Base-by-base conservation (phyloP, 2,797 vertebrate species). In the Parauchenoglanis punctatus region DNA sequence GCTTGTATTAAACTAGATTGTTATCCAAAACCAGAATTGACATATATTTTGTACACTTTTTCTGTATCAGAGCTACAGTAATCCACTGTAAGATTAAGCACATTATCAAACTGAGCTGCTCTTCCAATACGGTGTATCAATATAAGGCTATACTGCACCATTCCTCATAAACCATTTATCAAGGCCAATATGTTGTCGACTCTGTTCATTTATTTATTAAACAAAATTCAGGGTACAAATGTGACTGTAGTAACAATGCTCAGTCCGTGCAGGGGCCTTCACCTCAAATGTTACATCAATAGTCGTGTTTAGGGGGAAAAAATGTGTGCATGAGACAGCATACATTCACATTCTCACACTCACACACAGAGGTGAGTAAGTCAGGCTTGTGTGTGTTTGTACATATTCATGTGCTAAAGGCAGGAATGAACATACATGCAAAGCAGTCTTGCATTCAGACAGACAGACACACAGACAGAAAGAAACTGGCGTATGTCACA, bases 321-420 rank as follows among this genome's bases (percentile, higher is more conserved):
- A 8, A 67, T 54, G 58, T 68, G 65, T 35, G 70, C 70, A 82
- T 72, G 46, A 61, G 23, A 59, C 58, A 63, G 81, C 65, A 65
- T n/a, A 65, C 40, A 23, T 20, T 44, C 68, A 72, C 70, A 23
- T 18, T 10, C 35, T 18, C 35, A 70, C 31, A 20, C 31, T 8
- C 67, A 70, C 67, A 40, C 44, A n/a, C 73, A 85, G 80, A 85
- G 85, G 87, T 87, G 85, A 86, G 59, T 85, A 90, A 87, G 80
- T 81, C 83, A 70, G 83, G 61, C 59, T 23, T 73, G 70, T 63
- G 86, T 73, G 77, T 91, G 87, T 84, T 73, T 85, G 40, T 89
- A 85, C 88, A 92, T 92, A 88, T 89, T 89, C 46, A 92, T 86
- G 61, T 61, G 68, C 4, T 59, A 23, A 72, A 87, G 54, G 70